Evolutionary conservation across 2,888 invertebrate species (phyloP).

Genomic region (Atethmia centrago): DNA sequence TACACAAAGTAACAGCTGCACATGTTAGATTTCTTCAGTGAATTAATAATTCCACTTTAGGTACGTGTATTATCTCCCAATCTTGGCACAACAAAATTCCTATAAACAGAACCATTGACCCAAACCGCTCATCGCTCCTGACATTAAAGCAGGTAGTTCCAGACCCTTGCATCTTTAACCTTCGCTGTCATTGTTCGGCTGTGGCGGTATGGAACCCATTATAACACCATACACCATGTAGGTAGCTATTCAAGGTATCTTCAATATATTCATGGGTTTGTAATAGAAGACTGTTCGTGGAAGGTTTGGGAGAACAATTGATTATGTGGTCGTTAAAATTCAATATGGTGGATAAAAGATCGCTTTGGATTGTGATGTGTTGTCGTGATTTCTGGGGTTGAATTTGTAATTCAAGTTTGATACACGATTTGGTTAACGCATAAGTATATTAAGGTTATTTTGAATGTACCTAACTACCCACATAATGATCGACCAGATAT

Average conservation of each 20-base stretch:
- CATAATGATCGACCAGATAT: too few relatives aligned
- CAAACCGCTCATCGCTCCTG: neutral
- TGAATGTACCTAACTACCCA: too few relatives aligned
- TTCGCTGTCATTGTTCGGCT: conserved; percentile 62
- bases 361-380: neutral
- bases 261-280: conserved; percentile 23
- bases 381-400: neutral
- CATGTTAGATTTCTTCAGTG: too few relatives aligned
- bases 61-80: neutral
- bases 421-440: neutral
- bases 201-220: conserved; percentile 42
- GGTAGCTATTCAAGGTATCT: conserved; percentile 26
- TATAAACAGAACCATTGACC: conserved; percentile 41
- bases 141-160: conserved; percentile 57
- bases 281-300: conserved; percentile 29
- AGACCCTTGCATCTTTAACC: conserved; percentile 59
- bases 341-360: neutral
- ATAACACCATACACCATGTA: conserved; percentile 39
- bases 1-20: too few relatives aligned
- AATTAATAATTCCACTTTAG: too few relatives aligned
- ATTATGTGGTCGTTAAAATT: conserved; percentile 36
- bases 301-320: conserved; percentile 15
- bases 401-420: neutral
- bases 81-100: neutral
- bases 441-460: neutral